phyloP scores from a whole-genome alignment of 2,888 invertebrate species.

The Sympetrum striolatum region DNA sequence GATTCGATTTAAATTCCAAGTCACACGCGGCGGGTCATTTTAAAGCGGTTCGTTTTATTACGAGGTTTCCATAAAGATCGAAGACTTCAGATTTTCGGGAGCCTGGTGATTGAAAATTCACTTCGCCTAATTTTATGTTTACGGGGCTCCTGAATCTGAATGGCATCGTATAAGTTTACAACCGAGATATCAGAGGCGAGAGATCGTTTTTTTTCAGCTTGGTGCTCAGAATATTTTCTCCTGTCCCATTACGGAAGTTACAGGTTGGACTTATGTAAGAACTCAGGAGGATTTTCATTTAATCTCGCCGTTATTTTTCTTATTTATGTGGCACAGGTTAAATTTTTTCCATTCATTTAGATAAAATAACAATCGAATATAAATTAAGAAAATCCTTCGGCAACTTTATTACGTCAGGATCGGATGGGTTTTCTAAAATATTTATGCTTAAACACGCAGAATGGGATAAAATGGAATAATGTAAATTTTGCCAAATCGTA shows the following conservation, averaged over 20 bases:
- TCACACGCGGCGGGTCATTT: conserved; percentile 20
- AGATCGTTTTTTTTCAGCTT: neutral
- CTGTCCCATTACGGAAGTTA: neutral
- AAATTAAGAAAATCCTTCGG: too few species aligned
- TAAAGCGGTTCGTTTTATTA: conserved; percentile 13
- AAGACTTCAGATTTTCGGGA: neutral
- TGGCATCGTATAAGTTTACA: neutral
- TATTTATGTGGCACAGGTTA: neutral
- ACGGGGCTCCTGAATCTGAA: neutral
- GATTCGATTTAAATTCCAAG: conserved; percentile 35
- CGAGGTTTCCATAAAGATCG: neutral
- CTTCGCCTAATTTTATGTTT: conserved; percentile 18
- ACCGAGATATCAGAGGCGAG: neutral
- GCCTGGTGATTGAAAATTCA: neutral
- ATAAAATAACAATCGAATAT: too few species aligned
- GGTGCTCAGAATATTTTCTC: neutral
- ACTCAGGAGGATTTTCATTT: neutral
- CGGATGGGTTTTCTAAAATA: too few species aligned
- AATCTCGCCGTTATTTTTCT: neutral
- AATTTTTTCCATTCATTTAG: too few species aligned
- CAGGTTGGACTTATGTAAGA: neutral
- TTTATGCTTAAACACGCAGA: too few species aligned
- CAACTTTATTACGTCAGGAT: too few species aligned
- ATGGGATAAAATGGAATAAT: too few species aligned
- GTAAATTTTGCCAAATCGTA: too few species aligned